Percentiles rank a stretch among this genome's conserved stretches.
Evolutionary conservation across 2,113 vertebrate genomes (phyloP).

Genomic region (Azemiops feae): DNA sequence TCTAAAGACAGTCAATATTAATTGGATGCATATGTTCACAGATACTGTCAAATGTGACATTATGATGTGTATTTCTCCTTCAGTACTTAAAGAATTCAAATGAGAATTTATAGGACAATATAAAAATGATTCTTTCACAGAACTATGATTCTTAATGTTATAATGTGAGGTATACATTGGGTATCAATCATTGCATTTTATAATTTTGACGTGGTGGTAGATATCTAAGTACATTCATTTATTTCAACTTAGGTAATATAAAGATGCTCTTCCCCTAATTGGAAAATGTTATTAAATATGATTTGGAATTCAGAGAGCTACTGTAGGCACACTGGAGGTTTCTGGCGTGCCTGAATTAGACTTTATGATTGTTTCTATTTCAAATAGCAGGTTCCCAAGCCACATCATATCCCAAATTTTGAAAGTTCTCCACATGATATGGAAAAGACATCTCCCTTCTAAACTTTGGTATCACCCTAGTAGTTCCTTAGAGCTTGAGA

Average conservation of each 20-base stretch:
- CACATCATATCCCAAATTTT: neutral
- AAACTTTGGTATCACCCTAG: too few species aligned
- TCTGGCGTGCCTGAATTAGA: neutral
- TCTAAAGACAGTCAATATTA: conserved; percentile 24
- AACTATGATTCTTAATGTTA: conserved; percentile 20
- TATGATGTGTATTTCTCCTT: conserved; percentile 19
- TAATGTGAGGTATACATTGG: conserved; percentile 58
- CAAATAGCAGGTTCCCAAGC: neutral
- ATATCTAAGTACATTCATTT: conserved; percentile 36
- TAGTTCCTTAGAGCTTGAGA: neutral
- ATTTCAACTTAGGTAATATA: conserved; percentile 47
- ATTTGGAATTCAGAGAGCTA: neutral
- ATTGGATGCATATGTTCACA: neutral
- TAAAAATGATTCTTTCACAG: conserved; percentile 14
- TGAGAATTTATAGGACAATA: conserved; percentile 12
- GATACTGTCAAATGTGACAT: neutral
- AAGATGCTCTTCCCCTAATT: conserved; percentile 7
- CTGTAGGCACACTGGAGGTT: neutral
- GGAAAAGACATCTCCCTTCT: neutral
- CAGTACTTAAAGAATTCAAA: neutral
- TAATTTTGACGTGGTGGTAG: conserved; percentile 52
- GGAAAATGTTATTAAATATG: neutral
- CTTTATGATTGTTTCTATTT: neutral
- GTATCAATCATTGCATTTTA: conserved; percentile 51
- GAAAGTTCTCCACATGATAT: neutral